These are phyloP conservation scores for Boloria selene DNA, from an alignment of 2,888 invertebrate genomes.

Conservation along the genomic window DNA sequence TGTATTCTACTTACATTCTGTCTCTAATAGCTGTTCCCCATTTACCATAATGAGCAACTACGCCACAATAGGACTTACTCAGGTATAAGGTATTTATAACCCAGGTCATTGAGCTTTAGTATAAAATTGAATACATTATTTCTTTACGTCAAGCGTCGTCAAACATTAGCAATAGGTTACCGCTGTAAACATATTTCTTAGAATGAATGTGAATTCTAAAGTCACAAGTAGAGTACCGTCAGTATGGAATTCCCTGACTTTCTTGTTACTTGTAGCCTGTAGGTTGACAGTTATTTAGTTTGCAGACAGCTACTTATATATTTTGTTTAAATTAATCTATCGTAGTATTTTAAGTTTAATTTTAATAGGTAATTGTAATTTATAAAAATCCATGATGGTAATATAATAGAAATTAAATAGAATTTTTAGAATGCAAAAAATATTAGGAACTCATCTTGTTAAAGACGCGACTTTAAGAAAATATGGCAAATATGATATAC, in stretches of 20 bases:
- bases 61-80: slow-evolving; percentile 2
- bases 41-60: slow-evolving; percentile 8
- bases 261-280: no score
- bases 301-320: no score
- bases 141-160: slow-evolving; percentile 3
- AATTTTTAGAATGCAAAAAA: no score
- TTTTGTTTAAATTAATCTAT: no score
- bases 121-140: slow-evolving; percentile 18
- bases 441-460: no score
- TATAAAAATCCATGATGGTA: no score
- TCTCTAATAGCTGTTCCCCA: background rate
- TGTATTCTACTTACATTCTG: background rate
- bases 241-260: background rate
- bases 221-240: background rate
- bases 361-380: no score
- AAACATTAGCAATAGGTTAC: slow-evolving; percentile 4
- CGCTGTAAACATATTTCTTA: background rate
- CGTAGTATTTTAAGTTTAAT: no score
- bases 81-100: slow-evolving; percentile 19
- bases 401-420: no score
- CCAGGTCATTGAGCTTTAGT: slow-evolving; percentile 18
- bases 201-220: background rate
- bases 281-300: no score
- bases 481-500: no score
- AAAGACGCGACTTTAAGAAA: no score